phyloP scores from a whole-genome alignment of 2,113 vertebrate genomes.

The Macaca nemestrina region DNA sequence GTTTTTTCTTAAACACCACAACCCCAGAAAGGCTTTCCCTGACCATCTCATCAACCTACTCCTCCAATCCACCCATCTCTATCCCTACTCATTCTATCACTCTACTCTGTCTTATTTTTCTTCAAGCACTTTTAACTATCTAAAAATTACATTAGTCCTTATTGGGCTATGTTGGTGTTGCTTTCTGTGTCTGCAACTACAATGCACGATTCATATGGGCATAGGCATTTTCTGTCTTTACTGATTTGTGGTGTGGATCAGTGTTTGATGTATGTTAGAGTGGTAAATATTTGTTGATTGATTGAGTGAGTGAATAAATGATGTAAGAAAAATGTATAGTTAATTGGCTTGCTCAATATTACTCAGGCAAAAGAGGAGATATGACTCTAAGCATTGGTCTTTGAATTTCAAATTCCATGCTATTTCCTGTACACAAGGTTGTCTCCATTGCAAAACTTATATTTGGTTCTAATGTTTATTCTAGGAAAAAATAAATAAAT shows the following conservation, averaged over 20 bases:
- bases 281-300: not conserved
- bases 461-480: slow-evolving; percentile 66
- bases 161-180: not conserved
- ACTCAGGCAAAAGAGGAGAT: not conserved
- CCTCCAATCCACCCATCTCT: not conserved
- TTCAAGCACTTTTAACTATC: not conserved
- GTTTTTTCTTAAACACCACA: not conserved
- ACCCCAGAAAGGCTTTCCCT: not conserved
- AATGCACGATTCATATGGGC: not conserved
- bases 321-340: not conserved
- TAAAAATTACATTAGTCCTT: not conserved
- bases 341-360: not conserved
- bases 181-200: not conserved
- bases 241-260: not conserved
- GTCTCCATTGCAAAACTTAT: slow-evolving; percentile 30
- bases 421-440: slow-evolving; percentile 42
- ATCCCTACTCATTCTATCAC: not conserved
- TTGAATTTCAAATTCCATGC: slow-evolving; percentile 22
- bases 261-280: not conserved
- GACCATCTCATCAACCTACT: not conserved
- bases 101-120: not conserved
- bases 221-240: not conserved
- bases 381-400: not conserved
- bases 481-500: slow-evolving; percentile 50
- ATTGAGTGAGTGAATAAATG: not conserved